Percentiles rank a stretch among this genome's conserved stretches.
phyloP scores from a whole-genome alignment of 2,113 vertebrate species.

The Tor tambroides region DNA sequence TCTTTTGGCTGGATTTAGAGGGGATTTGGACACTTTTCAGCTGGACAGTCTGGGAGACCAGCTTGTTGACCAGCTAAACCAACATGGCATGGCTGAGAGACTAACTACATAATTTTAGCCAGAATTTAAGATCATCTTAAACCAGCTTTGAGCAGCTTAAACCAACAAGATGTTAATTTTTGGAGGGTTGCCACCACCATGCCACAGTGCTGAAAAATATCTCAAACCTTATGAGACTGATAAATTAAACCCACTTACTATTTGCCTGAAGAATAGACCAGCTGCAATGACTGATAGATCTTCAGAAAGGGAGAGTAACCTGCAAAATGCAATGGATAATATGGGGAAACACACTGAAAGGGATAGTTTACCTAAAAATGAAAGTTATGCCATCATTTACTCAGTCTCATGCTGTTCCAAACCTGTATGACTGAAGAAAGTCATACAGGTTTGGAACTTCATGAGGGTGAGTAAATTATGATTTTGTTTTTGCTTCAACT shows the following conservation, averaged over 20 bases:
- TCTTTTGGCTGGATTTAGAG: neutral
- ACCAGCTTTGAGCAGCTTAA: neutral
- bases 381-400: neutral
- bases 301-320: slow-evolving; percentile 90
- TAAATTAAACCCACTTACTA: slow-evolving; percentile 77
- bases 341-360: neutral
- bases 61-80: slow-evolving; percentile 2
- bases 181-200: neutral
- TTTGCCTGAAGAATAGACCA: slow-evolving; percentile 87
- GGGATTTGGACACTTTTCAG: neutral
- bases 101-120: neutral
- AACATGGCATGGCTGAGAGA: neutral
- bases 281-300: slow-evolving; percentile 90
- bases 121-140: neutral
- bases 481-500: neutral
- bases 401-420: neutral
- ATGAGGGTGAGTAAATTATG: neutral
- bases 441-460: neutral
- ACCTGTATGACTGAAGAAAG: neutral
- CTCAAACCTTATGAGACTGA: neutral
- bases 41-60: neutral
- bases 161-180: neutral
- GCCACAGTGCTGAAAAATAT: neutral
- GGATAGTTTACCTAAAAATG: neutral
- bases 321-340: slow-evolving; percentile 46